Percentiles rank a stretch among this genome's conserved stretches.
Evolutionary conservation across 2,888 invertebrate genomes (phyloP).

Genomic region (Sphaeridia pumilis): DNA sequence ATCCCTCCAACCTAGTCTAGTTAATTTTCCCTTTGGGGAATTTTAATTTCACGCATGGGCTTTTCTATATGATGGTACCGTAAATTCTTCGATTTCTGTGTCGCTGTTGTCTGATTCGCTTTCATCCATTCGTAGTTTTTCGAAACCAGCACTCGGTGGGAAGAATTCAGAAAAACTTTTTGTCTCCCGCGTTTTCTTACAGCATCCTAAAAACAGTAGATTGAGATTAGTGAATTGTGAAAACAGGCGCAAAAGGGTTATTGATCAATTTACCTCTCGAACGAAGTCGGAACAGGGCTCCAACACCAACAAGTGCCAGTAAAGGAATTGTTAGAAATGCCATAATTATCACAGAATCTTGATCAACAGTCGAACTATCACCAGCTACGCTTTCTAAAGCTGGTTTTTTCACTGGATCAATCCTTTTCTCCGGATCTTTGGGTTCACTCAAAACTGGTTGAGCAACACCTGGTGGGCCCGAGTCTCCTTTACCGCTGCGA

Average conservation of each 20-base stretch:
- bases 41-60: slow-evolving; percentile 11
- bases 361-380: slow-evolving; percentile 10
- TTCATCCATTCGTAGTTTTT: slow-evolving; percentile 35
- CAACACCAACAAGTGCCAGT: slow-evolving; percentile 28
- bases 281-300: slow-evolving; percentile 27
- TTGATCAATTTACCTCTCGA: slow-evolving; percentile 18
- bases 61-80: slow-evolving; percentile 31
- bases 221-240: not conserved
- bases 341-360: slow-evolving; percentile 35
- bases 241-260: not conserved
- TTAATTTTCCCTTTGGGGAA: no score
- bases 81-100: slow-evolving; percentile 34
- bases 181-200: slow-evolving; percentile 25
- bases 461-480: no score
- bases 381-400: slow-evolving; percentile 6
- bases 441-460: slow-evolving; percentile 6
- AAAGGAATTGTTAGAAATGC: slow-evolving; percentile 35
- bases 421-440: slow-evolving; percentile 12
- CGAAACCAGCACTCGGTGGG: slow-evolving; percentile 35
- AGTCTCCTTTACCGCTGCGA: not conserved
- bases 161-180: slow-evolving; percentile 36
- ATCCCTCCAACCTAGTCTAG: no score
- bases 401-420: not conserved
- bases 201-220: slow-evolving; percentile 24
- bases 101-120: slow-evolving; percentile 34